Evolutionary conservation across 2,888 invertebrate genomes (phyloP), one percentile per base, ranked within the genome.

Genomic region (Phortica magna): DNA sequence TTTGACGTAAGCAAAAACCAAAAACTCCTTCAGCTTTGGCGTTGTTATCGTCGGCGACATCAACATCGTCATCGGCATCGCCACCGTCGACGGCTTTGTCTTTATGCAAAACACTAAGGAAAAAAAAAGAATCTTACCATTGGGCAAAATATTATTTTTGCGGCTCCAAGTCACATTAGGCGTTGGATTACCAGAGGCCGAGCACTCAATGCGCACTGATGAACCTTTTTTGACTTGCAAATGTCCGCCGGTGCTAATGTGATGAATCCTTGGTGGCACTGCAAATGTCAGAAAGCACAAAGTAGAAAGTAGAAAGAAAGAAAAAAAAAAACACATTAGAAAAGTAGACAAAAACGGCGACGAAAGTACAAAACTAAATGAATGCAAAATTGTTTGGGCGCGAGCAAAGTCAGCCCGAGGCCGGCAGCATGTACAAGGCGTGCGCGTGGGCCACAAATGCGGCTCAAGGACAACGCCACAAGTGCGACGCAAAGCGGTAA

Each of bases 151-250:
- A 89, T 92, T 92, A 87, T 92, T 92, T 85, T 92, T 92, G 85
- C 92, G 91, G 93, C 94, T 94, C 96, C 96, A 96, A 77, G 94
- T 93, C 88, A 96, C 95, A 90, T 95, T 94, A 73, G 96, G 96
- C 79, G 95, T 95, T 72, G 96, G 97, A 93, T 96, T 95, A 82
- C 95, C 95, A 80, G 95, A 94, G 83, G 95, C 95, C 85, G 95
- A 95, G 90, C 96, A 96, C 91, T 95, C 95, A 85, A 96, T 93
- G 79, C 96, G 95, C 82, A 96, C 95, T 78, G 95, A 94, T 74
- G 95, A 95, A 76, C 96, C 96, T 73, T 95, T 95, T 90, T 95
- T 94, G 83, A 94, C 94, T 91, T 94, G 94, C 84, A 94, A 93
- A 87, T 93, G 93, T 82, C 94, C 94, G 83, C 94, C 94, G 77